Evolutionary conservation across 1,140 invertebrate genomes (phyloP), one percentile per base, ranked within the genome.

Genomic region (Bombus pascuorum): DNA sequence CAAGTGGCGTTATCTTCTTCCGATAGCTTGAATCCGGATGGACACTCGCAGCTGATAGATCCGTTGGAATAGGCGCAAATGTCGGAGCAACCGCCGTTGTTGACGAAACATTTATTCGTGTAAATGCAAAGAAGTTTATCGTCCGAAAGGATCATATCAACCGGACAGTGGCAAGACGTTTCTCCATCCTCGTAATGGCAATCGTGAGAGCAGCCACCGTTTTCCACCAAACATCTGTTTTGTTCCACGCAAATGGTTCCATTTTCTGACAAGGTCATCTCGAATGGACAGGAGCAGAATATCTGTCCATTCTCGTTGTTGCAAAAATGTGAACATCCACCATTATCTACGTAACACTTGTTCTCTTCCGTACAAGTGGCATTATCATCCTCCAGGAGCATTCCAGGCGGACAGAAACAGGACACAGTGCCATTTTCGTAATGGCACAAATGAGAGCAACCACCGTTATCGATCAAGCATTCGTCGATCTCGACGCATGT

Each of bases 71-170:
- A 88, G 10, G 77, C 47, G 59, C 94, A 94, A 37, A 91, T 88
- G 32, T 93, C 90, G 53, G 92, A 93, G 94, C 96, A 90, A 81
- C 95, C 87, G 89, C 96, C 93, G 93, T 97, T 96, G 90, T 97
- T 97, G 92, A 97, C 95, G 86, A 95, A 95, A 92, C 98, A 99
- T 94, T 98, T 92, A 93, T 97, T 96, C 91, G 97, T 97, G 95
- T 98, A 79, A 0, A 86, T 44, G 72, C 93, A 93, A 3, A 70
- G 44, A 77, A 90, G 92, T 25, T 87, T 76, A 84, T 96, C 80
- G 42, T 90, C 86, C 22, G 88, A 65, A 0, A 87, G 18, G 4
- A 98, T 95, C 87, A 97, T 96, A 0, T 97, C 98, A 9, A 93
- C 91, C 0, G 97, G 96, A 93, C 97, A 98, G n/a, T 94, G 94